These are phyloP conservation scores for Polydrusus tereticollis DNA, from an alignment of 2,888 invertebrate species.

Conservation along the genomic window DNA sequence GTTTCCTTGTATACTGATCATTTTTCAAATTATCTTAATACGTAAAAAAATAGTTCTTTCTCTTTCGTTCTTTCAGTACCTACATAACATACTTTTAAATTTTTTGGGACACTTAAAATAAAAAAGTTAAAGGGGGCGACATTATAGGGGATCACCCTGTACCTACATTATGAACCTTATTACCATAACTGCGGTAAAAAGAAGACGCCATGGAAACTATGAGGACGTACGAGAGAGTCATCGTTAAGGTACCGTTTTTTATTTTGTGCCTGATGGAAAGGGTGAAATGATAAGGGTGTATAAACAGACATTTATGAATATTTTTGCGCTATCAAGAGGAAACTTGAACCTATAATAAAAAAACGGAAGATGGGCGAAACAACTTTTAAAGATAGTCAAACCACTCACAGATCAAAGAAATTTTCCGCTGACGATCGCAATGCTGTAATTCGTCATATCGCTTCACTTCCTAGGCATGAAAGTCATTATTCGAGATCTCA, in stretches of 20 bases:
- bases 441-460: background rate
- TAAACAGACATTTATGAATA: background rate
- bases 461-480: conserved; percentile 3
- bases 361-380: background rate
- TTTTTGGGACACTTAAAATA: too few relatives aligned
- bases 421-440: background rate
- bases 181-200: too few relatives aligned
- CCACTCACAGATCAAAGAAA: background rate
- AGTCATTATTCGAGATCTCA: conserved; percentile 13
- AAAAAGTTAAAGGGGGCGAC: too few relatives aligned
- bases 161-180: too few relatives aligned
- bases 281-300: background rate
- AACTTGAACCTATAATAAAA: conserved; percentile 17
- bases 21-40: too few relatives aligned
- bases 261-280: background rate
- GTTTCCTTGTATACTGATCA: too few relatives aligned
- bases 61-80: too few relatives aligned
- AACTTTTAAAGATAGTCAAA: background rate
- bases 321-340: background rate
- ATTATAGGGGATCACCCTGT: too few relatives aligned
- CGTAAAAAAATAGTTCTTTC: too few relatives aligned
- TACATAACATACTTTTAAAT: too few relatives aligned
- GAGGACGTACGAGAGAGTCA: background rate
- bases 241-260: conserved; percentile 21
- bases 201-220: too few relatives aligned